Evolutionary conservation across 2,888 invertebrate genomes (phyloP).

Genomic region (Oscheius sp.): DNA sequence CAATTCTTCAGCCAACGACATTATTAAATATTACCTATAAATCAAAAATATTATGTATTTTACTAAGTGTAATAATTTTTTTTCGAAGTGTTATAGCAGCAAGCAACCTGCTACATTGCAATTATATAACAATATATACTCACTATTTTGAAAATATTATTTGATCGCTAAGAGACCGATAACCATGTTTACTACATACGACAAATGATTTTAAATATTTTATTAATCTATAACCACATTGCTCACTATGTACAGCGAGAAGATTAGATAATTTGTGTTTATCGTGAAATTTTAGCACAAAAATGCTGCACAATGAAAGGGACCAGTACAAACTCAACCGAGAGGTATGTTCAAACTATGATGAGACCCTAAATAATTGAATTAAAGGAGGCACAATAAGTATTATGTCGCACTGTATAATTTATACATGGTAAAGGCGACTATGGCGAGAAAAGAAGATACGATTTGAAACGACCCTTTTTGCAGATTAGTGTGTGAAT

Average conservation of each 20-base stretch:
- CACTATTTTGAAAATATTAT: neutral
- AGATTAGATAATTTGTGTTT: too few species aligned
- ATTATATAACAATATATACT: neutral
- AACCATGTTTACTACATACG: too few species aligned
- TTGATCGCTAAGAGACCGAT: neutral
- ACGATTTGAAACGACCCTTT: too few species aligned
- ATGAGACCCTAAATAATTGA: neutral
- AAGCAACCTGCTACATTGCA: neutral
- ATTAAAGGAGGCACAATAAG: neutral
- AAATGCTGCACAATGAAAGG: neutral
- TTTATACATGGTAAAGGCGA: neutral
- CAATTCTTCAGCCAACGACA: slow-evolving; percentile 97
- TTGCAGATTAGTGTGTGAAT: slow-evolving; percentile 72
- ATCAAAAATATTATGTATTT: neutral
- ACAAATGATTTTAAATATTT: too few species aligned
- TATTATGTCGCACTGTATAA: slow-evolving; percentile 1
- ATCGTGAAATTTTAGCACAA: too few species aligned
- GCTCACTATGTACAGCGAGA: too few species aligned
- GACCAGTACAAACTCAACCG: slow-evolving; percentile 19
- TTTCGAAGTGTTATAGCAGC: neutral
- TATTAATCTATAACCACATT: too few species aligned
- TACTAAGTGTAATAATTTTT: neutral
- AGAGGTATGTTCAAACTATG: slow-evolving; percentile 2
- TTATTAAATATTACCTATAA: slow-evolving; percentile 71
- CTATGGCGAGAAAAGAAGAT: neutral